Evolutionary conservation across 2,113 vertebrate genomes (phyloP), one percentile per base, ranked within the genome.

Genomic region (Datnioides undecimradiatus): DNA sequence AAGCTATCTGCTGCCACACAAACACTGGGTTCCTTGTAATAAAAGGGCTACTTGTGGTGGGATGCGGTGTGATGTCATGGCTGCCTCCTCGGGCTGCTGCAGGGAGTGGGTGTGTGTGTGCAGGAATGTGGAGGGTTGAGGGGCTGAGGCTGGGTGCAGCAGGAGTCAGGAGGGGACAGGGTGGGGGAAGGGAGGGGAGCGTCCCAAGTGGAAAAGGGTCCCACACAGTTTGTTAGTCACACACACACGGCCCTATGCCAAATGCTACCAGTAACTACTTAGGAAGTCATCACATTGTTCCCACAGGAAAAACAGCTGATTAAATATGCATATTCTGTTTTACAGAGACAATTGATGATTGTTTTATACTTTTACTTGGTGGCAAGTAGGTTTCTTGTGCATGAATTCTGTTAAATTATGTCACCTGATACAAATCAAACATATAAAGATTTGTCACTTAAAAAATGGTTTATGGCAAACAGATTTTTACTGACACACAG

Each of bases 41-140:
- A 85, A 88, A 88, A 72, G 83, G 59, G 54, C 77, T 69, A 76
- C 84, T 82, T 82, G 85, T 92, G 84, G 85, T 88, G 88, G 87
- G 88, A 75, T 65, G 81, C 83, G 60, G 79, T 84, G 88, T 90
- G 91, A 92, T 92, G 92, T 92, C 92, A 92, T 72, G 48, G 73
- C 75, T 80, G 86, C 76, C 82, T 90, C 79, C 87, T 77, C n/a
- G 0, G 80, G 79, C 84, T 79, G 62, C 86, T 84, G 85, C 75
- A 60, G 73, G 76, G 89, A 86, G 80, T 80, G 88, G 77, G 83
- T 80, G 85, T 84, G 87, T 82, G 85, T 88, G 88, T 83, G 83
- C 54, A 89, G 90, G 93, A 92, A 92, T 92, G 92, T 87, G 84
- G 81, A 87, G 86, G 85, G 73, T 29, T 68, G 75, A 89, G 79